Evolutionary conservation across 2,113 vertebrate genomes (phyloP), one percentile per base, ranked within the genome.

Genomic region (Salminus brasiliensis): DNA sequence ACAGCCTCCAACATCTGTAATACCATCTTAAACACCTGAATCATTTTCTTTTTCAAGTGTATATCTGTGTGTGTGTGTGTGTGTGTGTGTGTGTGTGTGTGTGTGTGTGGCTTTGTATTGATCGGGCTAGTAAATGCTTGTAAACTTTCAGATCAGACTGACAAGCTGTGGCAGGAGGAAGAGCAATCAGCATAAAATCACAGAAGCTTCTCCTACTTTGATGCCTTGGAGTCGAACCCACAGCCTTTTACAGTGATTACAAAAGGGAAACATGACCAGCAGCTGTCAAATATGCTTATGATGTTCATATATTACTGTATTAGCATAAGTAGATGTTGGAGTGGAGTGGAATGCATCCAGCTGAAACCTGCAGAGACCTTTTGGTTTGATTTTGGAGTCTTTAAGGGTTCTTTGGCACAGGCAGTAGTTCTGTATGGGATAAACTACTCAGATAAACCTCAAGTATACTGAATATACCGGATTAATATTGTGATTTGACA

Each of bases 161-260:
- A 89, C 84, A 76, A 79, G 57, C 59, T 74, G 59, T 88, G 88
- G 88, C 85, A 87, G 83, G 45, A 86, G 72, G 74, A 76, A 88
- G 86, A 81, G 68, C 77, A 84, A 87, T 89, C 85, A 87, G 85
- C 84, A 89, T 87, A 87, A 83, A 88, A 88, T 88, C 86, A 81
- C 85, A 83, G 84, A 88, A 88, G 73, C 79, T 45, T 79, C 79
- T 85, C 83, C 84, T 86, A 83, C 85, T 88, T 85, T 81, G 88
- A 87, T 27, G 76, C 41, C 83, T 11, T 82, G 81, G 86, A 83
- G 87, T 89, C 86, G 83, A 88, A 74, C 36, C 83, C 83, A 83
- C 69, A 83, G 90, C 86, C 88, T 91, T 87, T 91, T 89, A 91
- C 83, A 79, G 87, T 87, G 90, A 91, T 92, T 91, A 90, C 87